Evolutionary conservation across 2,888 invertebrate species (phyloP).

Genomic region (Catocala fraxini): DNA sequence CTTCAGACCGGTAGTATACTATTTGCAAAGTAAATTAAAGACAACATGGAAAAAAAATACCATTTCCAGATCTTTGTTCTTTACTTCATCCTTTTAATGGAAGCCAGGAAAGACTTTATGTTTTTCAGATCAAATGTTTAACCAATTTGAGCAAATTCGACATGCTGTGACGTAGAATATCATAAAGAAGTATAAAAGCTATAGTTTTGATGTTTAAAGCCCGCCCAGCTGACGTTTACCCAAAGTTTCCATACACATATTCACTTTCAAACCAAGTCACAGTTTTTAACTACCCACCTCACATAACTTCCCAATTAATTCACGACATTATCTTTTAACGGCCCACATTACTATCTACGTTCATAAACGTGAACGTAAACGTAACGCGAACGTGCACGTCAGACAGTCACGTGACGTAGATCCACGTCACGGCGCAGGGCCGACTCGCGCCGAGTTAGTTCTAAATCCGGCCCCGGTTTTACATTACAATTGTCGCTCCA

Average conservation of each 20-base stretch:
- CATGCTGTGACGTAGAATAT: too few relatives aligned
- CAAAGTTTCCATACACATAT: neutral
- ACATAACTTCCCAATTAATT: slow-evolving; percentile 17
- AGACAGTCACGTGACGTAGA: slow-evolving; percentile 35
- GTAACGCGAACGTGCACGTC: slow-evolving; percentile 36
- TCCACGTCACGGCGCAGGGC: slow-evolving; percentile 17
- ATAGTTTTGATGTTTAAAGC: too few relatives aligned
- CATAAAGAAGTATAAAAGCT: too few relatives aligned
- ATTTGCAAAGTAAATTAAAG: too few relatives aligned
- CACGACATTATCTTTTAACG: slow-evolving; percentile 34
- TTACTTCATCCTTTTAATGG: too few relatives aligned
- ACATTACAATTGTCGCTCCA: slow-evolving; percentile 78
- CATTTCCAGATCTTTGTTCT: too few relatives aligned
- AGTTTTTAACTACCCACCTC: slow-evolving; percentile 16
- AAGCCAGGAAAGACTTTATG: too few relatives aligned
- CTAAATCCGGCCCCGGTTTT: slow-evolving; percentile 64
- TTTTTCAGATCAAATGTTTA: too few relatives aligned
- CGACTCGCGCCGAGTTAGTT: slow-evolving; percentile 43
- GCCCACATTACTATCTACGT: slow-evolving; percentile 35
- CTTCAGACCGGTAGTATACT: too few relatives aligned
- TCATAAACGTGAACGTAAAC: slow-evolving; percentile 30
- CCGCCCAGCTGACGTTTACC: too few relatives aligned
- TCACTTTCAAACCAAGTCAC: slow-evolving; percentile 9
- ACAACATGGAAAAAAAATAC: too few relatives aligned
- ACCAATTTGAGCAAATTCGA: too few relatives aligned